phyloP scores from a whole-genome alignment of 2,888 invertebrate species.

The Hartigia nigra region DNA sequence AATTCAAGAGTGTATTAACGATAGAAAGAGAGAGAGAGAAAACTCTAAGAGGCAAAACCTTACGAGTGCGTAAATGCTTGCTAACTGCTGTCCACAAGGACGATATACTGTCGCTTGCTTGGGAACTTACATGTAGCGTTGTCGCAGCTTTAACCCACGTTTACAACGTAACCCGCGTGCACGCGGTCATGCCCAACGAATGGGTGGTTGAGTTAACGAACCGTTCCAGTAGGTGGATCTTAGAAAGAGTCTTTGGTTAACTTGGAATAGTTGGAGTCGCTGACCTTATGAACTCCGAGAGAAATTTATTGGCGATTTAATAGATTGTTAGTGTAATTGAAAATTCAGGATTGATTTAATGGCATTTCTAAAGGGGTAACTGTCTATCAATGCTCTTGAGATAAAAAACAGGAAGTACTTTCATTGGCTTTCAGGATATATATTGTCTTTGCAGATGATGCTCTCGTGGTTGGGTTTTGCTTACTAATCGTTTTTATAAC shows the following conservation, averaged over 20 bases:
- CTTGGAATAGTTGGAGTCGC: background rate
- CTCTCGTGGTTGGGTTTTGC: conserved; percentile 22
- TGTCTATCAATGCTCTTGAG: background rate
- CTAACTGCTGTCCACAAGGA: background rate
- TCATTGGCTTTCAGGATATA: background rate
- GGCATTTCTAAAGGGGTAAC: background rate
- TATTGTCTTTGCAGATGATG: background rate
- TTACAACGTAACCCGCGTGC: background rate
- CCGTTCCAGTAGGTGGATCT: background rate
- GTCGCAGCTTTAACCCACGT: background rate
- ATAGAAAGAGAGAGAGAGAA: background rate
- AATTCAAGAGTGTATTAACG: background rate
- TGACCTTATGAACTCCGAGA: background rate
- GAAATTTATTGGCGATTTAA: background rate
- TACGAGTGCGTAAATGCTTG: background rate
- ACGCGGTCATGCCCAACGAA: background rate
- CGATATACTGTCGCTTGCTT: background rate
- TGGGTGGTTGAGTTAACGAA: background rate
- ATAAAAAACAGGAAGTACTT: background rate
- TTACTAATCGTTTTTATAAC: conserved; percentile 31
- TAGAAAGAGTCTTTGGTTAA: background rate
- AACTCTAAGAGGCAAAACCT: background rate
- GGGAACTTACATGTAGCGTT: background rate
- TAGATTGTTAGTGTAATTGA: background rate
- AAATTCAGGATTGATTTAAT: background rate